Percentiles rank a stretch among this genome's conserved stretches.
phyloP scores from a whole-genome alignment of 2,113 vertebrate species.

The Sinocyclocheilus maitianheensis region DNA sequence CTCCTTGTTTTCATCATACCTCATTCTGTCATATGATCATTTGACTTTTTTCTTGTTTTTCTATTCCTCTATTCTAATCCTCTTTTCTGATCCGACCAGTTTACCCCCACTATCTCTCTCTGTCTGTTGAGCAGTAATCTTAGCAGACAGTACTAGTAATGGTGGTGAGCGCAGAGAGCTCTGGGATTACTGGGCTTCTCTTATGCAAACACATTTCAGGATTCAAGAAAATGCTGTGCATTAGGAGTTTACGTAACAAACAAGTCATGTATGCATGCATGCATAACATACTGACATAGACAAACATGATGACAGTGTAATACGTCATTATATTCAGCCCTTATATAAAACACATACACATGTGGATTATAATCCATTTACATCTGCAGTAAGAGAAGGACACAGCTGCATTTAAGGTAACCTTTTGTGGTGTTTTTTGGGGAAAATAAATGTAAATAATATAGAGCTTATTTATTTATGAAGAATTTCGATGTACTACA shows the following conservation, averaged over 20 bases:
- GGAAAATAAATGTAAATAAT: background rate
- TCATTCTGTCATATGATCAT: background rate
- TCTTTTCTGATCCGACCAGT: slow-evolving; percentile 8
- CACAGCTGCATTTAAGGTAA: background rate
- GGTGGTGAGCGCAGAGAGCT: slow-evolving; percentile 13
- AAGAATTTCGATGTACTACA: background rate
- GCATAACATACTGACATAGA: slow-evolving; percentile 5
- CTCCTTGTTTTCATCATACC: background rate
- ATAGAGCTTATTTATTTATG: background rate
- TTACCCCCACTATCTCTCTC: background rate
- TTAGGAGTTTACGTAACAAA: slow-evolving; percentile 39
- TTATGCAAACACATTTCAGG: slow-evolving; percentile 40
- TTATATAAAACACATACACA: slow-evolving; percentile 24
- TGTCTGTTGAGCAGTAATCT: slow-evolving; percentile 24
- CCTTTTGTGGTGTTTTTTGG: background rate
- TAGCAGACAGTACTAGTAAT: background rate
- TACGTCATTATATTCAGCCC: background rate
- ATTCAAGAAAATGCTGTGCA: slow-evolving; percentile 36
- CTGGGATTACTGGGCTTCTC: slow-evolving; percentile 49
- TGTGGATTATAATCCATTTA: background rate
- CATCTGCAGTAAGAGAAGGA: background rate
- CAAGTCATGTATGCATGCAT: background rate
- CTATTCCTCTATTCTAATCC: background rate
- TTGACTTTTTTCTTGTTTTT: background rate
- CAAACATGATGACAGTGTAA: background rate